Conservation (phyloP, 2,113 vertebrate species). For the Bungarus multicinctus region DNA sequence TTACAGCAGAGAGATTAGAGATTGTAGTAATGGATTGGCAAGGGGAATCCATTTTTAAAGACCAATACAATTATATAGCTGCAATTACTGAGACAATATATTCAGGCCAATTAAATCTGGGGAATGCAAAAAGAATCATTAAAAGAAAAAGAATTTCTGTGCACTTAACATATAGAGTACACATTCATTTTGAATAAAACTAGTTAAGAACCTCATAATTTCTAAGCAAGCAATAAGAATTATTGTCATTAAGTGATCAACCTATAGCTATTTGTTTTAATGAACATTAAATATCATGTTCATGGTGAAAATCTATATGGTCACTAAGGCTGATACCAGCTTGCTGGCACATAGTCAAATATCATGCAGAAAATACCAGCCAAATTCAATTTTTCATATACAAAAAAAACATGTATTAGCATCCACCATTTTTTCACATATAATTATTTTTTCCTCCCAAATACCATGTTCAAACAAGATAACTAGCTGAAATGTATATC, state of each 20-base stretch:
- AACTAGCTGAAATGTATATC: not conserved
- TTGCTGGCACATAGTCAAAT: not conserved
- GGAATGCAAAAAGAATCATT: constrained; percentile 33
- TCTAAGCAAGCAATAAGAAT: constrained; percentile 36
- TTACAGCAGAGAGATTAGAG: constrained; percentile 28
- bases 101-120: constrained; percentile 60
- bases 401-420: not conserved
- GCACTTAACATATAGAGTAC: constrained; percentile 36
- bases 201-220: constrained; percentile 38
- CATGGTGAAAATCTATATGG: not conserved
- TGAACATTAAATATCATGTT: not conserved
- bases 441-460: not conserved
- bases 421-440: not conserved
- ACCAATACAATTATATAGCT: constrained; percentile 44
- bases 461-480: not conserved
- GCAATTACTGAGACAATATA: constrained; percentile 46
- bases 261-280: constrained; percentile 27
- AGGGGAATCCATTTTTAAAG: constrained; percentile 37
- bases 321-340: not conserved
- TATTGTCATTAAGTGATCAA: constrained; percentile 40
- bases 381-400: not conserved
- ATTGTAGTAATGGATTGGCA: constrained; percentile 32
- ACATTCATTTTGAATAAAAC: constrained; percentile 41
- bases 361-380: constrained; percentile 26
- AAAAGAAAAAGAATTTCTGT: not conserved